phyloP scores from a whole-genome alignment of 1,140 invertebrate species.

The Heliconius hermathena region DNA sequence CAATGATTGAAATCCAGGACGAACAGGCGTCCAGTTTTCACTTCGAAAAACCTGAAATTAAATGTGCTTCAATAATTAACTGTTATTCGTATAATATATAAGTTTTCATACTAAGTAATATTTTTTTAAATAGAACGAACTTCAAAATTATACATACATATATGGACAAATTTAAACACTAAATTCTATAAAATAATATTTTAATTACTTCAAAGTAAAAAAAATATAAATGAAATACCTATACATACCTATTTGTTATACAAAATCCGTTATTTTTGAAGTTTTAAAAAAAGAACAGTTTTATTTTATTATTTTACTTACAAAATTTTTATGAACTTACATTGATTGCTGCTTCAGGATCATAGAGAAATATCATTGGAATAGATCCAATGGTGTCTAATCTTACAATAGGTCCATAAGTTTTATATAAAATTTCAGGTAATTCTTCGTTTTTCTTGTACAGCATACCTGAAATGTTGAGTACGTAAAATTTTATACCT shows the following conservation, averaged over 20 bases:
- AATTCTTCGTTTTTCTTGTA: conserved; percentile 16
- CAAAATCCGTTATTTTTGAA: too few relatives aligned
- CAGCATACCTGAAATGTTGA: conserved; percentile 39
- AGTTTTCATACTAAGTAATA: too few relatives aligned
- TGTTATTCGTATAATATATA: too few relatives aligned
- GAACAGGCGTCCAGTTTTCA: conserved; percentile 52
- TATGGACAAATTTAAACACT: too few relatives aligned
- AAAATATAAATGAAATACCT: too few relatives aligned
- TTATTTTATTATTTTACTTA: not conserved
- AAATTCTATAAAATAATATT: too few relatives aligned
- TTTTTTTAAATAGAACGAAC: too few relatives aligned
- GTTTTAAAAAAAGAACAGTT: too few relatives aligned
- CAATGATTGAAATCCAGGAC: conserved; percentile 50
- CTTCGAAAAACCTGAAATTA: conserved; percentile 50
- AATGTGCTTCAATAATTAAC: not conserved
- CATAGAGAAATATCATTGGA: conserved; percentile 45
- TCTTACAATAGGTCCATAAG: conserved; percentile 55
- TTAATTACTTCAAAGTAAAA: too few relatives aligned
- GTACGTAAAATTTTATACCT: not conserved
- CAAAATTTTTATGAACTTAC: conserved; percentile 35
- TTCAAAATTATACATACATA: too few relatives aligned
- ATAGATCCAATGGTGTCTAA: conserved; percentile 43
- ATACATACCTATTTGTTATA: too few relatives aligned
- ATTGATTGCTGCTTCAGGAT: conserved; percentile 46
- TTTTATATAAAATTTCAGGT: conserved; percentile 39